These are phyloP conservation scores for Toxotes chatareus DNA, from an alignment of 2,113 vertebrate species.

Conservation along the genomic window DNA sequence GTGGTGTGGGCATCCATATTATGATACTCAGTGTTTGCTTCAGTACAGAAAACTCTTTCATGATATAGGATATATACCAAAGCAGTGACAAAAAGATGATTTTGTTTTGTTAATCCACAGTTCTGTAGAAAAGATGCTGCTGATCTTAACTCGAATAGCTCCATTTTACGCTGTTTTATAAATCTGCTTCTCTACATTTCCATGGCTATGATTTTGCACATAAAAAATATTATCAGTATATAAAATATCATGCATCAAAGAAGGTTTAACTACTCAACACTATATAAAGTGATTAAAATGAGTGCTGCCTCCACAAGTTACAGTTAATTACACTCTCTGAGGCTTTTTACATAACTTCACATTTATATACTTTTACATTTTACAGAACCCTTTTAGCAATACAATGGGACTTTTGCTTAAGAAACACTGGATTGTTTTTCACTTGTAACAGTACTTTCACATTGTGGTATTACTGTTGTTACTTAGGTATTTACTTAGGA, in stretches of 20 bases:
- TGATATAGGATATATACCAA: background rate
- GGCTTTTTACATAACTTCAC: no score
- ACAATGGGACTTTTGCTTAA: no score
- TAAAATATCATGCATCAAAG: background rate
- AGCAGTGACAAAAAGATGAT: background rate
- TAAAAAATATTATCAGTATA: background rate
- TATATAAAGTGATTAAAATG: background rate
- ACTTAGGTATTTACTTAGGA: no score
- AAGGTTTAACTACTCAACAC: background rate
- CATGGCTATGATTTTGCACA: background rate
- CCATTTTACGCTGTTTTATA: background rate
- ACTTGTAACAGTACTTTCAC: no score
- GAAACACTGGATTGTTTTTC: no score
- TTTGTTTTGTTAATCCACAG: background rate
- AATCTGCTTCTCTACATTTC: background rate
- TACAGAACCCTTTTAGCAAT: no score
- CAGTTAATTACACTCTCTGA: no score
- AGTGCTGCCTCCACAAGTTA: background rate
- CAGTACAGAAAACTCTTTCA: background rate
- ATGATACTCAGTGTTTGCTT: slow-evolving; percentile 9
- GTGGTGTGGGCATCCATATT: background rate
- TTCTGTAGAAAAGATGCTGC: background rate
- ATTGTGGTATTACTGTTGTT: no score
- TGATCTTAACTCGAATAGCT: background rate
- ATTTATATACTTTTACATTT: no score